phyloP scores from a whole-genome alignment of 2,797 vertebrate species.

The Liasis olivaceus region DNA sequence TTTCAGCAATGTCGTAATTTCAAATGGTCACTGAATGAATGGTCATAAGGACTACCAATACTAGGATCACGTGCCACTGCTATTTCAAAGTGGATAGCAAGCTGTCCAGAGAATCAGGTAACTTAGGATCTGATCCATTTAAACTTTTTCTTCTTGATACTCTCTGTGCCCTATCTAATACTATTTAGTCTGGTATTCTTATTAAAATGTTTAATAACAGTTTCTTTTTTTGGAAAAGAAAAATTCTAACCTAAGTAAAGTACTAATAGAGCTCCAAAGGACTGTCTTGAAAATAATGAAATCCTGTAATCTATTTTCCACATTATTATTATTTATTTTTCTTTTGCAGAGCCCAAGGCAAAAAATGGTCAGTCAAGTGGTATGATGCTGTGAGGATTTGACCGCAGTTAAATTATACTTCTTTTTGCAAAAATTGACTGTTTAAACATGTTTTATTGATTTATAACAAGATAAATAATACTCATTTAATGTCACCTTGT shows the following conservation, averaged over 20 bases:
- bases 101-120: neutral
- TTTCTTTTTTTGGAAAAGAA: neutral
- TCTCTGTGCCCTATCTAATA: neutral
- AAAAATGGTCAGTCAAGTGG: slow-evolving; percentile 5
- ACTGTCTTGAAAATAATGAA: neutral
- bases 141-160: neutral
- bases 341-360: neutral
- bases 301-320: neutral
- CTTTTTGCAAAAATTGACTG: neutral
- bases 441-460: neutral
- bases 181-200: neutral
- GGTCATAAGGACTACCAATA: neutral
- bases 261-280: slow-evolving; percentile 3
- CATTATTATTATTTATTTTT: neutral
- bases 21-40: too few species aligned
- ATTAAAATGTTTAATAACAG: neutral
- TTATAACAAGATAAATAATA: neutral
- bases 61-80: neutral
- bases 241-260: neutral
- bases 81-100: fast-evolving
- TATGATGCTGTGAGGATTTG: neutral
- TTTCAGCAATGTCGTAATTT: too few species aligned
- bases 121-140: neutral
- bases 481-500: neutral
- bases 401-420: neutral